Evolutionary conservation across 2,888 invertebrate genomes (phyloP).

Genomic region (Cephalotes varians): DNA sequence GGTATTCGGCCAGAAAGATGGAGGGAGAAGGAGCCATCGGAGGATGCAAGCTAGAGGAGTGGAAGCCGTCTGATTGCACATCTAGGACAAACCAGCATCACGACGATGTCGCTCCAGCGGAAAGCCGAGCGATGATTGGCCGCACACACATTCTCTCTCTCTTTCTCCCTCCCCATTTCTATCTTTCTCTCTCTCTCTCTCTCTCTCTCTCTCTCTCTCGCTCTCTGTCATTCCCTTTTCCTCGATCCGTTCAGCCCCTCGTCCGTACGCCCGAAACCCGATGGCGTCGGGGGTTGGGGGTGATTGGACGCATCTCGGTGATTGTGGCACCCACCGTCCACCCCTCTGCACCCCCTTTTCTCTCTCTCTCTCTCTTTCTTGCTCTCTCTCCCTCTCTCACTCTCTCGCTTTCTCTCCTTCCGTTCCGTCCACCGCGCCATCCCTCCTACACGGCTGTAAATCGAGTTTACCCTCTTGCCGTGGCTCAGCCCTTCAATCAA

Average conservation of each 20-base stretch:
- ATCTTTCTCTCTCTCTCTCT: constrained; percentile 60
- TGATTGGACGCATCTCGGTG: constrained; percentile 86
- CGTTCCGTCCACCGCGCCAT: constrained; percentile 56
- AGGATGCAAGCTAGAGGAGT: constrained; percentile 83
- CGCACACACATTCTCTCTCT: constrained; percentile 75
- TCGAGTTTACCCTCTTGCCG: constrained; percentile 86
- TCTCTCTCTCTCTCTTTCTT: constrained; percentile 51
- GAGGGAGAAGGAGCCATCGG: constrained; percentile 65
- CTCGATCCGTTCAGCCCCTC: constrained; percentile 71
- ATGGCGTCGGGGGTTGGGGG: constrained; percentile 79
- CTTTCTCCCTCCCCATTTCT: too few species aligned
- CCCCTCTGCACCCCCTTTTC: constrained; percentile 58
- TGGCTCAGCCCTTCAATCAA: constrained; percentile 86
- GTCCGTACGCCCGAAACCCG: constrained; percentile 77
- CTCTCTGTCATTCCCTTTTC: constrained; percentile 59
- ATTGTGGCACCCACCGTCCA: constrained; percentile 84
- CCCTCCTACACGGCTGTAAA: constrained; percentile 83
- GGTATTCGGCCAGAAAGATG: constrained; percentile 85
- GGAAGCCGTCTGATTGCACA: constrained; percentile 85
- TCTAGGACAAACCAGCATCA: constrained; percentile 85
- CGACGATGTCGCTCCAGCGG: constrained; percentile 83
- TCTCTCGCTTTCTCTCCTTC: constrained; percentile 60
- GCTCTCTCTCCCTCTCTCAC: constrained; percentile 22
- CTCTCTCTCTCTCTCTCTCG: constrained; percentile 63
- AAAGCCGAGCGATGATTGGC: constrained; percentile 85